phyloP scores from a whole-genome alignment of 2,113 vertebrate genomes.

The Progne subis region DNA sequence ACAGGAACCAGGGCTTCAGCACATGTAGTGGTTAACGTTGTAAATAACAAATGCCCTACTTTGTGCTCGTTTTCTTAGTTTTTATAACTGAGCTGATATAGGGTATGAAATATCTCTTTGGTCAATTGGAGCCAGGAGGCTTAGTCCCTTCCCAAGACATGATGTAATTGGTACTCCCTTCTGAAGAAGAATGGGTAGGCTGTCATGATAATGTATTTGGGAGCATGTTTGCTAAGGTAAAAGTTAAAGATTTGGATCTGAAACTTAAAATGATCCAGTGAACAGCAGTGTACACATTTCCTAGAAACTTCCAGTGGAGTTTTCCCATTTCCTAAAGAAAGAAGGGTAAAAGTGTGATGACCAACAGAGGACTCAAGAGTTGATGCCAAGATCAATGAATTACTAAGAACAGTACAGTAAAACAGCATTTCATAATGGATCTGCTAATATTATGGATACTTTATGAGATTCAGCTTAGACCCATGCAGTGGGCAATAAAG shows the following conservation, averaged over 20 bases:
- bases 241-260: neutral
- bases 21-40: fast-evolving
- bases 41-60: neutral
- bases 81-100: neutral
- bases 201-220: neutral
- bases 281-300: neutral
- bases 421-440: neutral
- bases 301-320: neutral
- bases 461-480: neutral
- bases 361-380: neutral
- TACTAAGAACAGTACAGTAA: neutral
- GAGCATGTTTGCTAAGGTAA: neutral
- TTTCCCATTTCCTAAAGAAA: neutral
- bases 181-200: neutral
- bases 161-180: neutral
- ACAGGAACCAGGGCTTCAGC: neutral
- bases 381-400: neutral
- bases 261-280: neutral
- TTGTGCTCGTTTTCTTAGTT: neutral
- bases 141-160: neutral
- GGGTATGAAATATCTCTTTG: neutral
- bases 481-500: neutral
- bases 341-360: neutral
- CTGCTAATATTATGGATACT: neutral
- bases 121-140: neutral